Conservation (phyloP, 2,797 vertebrate species). For the Poeciliopsis infans region DNA sequence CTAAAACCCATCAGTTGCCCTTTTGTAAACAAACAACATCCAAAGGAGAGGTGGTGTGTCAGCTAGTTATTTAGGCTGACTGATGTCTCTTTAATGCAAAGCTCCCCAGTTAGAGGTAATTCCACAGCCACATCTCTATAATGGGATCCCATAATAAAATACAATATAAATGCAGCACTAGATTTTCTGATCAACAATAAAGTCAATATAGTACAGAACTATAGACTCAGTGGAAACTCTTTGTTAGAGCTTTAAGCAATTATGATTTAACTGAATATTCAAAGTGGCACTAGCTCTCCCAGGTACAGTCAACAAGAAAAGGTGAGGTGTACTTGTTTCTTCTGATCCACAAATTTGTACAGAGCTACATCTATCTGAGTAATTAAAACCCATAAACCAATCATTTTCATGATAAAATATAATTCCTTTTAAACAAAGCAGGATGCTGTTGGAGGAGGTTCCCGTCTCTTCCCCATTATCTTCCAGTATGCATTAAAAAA, state of each 20-base stretch:
- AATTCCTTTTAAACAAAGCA: conserved; percentile 3
- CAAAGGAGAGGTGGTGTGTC: neutral
- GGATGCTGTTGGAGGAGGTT: neutral
- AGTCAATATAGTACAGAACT: neutral
- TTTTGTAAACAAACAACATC: neutral
- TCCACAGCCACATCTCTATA: neutral
- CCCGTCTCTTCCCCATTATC: neutral
- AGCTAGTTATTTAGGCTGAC: neutral
- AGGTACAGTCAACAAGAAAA: neutral
- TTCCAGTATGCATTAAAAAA: conserved; percentile 1
- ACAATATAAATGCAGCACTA: neutral
- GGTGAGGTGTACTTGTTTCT: neutral
- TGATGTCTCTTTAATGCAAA: neutral
- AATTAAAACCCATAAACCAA: neutral
- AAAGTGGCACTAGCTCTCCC: neutral
- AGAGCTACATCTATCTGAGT: neutral
- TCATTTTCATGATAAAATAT: neutral
- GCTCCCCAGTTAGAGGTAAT: neutral
- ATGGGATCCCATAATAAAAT: neutral
- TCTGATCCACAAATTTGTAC: neutral
- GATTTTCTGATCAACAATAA: neutral
- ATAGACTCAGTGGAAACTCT: neutral
- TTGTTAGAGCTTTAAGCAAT: neutral
- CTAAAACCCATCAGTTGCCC: neutral
- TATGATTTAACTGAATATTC: neutral